Percentiles rank a stretch among this genome's conserved stretches.
These are phyloP conservation scores for Habropoda laboriosa DNA, from an alignment of 1,140 invertebrate genomes.

Conservation along the genomic window DNA sequence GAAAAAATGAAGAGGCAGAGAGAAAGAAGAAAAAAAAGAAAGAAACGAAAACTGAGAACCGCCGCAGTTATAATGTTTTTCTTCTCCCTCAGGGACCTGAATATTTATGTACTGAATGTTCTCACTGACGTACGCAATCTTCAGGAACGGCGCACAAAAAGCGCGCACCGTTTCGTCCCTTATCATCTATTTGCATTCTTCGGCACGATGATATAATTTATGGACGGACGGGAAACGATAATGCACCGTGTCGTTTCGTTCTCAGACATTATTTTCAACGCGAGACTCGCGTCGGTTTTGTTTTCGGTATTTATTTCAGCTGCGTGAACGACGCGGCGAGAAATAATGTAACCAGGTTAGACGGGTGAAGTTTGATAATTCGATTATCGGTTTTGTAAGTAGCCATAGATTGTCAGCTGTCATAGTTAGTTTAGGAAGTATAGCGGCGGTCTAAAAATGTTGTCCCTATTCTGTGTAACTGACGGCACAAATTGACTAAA, in stretches of 20 bases:
- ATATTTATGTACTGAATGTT: conserved; percentile 27
- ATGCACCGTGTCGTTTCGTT: too few species aligned
- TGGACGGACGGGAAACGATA: not conserved
- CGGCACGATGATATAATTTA: not conserved
- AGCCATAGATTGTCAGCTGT: too few species aligned
- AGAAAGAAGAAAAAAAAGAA: not conserved
- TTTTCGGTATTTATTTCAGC: too few species aligned
- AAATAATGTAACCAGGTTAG: not conserved
- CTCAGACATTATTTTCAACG: not conserved
- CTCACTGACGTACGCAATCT: conserved; percentile 12
- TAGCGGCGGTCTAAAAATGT: too few species aligned
- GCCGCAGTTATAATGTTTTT: conserved; percentile 4
- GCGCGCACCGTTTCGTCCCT: not conserved
- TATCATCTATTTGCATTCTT: not conserved
- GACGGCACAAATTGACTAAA: too few species aligned
- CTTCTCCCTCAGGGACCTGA: not conserved
- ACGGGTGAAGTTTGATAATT: too few species aligned
- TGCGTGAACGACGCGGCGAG: too few species aligned
- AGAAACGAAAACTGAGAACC: not conserved
- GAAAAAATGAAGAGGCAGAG: too few species aligned
- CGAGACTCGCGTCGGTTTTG: not conserved
- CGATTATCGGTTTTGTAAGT: too few species aligned
- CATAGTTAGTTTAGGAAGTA: too few species aligned
- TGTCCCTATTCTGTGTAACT: too few species aligned
- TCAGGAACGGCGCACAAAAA: not conserved